Evolutionary conservation across 2,888 invertebrate species (phyloP).

Genomic region (Biston betularia): DNA sequence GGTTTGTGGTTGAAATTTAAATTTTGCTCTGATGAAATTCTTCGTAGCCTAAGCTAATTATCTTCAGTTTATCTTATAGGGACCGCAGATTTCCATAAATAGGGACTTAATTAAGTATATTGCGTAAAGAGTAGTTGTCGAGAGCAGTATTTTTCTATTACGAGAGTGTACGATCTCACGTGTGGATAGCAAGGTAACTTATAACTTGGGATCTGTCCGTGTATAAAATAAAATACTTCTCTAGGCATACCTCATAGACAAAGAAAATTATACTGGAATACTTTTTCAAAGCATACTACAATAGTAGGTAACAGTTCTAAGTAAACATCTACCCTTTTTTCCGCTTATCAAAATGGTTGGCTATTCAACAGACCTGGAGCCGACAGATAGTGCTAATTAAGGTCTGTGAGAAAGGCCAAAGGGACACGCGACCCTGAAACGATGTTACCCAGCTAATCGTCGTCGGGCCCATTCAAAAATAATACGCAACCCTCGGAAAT

Average conservation of each 20-base stretch:
- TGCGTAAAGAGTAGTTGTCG: too few species aligned
- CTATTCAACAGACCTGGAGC: slow-evolving; percentile 1
- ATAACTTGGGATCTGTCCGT: too few species aligned
- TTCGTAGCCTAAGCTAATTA: not conserved
- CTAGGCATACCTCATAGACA: too few species aligned
- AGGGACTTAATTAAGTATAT: too few species aligned
- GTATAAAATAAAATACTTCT: too few species aligned
- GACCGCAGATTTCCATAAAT: not conserved
- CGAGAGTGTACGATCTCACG: too few species aligned
- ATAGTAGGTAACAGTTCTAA: too few species aligned
- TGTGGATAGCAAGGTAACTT: too few species aligned
- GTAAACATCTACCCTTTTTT: not conserved
- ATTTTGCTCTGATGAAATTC: not conserved
- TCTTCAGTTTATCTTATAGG: not conserved
- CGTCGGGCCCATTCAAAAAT: slow-evolving; percentile 47
- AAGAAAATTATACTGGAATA: too few species aligned
- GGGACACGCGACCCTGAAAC: slow-evolving; percentile 27
- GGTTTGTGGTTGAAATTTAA: not conserved
- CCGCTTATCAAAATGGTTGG: not conserved
- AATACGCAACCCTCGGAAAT: slow-evolving; percentile 30
- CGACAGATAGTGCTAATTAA: slow-evolving; percentile 21
- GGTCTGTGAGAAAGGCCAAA: slow-evolving; percentile 6
- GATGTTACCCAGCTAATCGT: slow-evolving; percentile 40
- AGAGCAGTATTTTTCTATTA: too few species aligned
- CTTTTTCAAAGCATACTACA: too few species aligned